These are phyloP conservation scores for Acanthosoma haemorrhoidale DNA, from an alignment of 2,888 invertebrate species.

Conservation along the genomic window DNA sequence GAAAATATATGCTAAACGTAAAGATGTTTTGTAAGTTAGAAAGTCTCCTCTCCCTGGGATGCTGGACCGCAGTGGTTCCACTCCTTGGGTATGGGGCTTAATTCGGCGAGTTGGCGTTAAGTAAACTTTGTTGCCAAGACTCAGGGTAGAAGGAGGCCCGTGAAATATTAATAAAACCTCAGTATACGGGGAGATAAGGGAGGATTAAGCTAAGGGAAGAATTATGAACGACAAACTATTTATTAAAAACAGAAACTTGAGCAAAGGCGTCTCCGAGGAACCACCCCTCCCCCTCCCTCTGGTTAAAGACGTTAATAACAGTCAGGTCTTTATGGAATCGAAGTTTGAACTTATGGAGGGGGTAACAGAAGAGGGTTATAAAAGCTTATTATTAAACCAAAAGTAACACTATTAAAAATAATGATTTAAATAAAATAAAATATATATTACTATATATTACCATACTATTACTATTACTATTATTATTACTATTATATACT, in stretches of 20 bases:
- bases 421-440: no score
- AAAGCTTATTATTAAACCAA: no score
- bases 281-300: background rate
- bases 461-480: no score
- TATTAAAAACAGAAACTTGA: conserved; percentile 34
- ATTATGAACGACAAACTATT: conserved; percentile 39
- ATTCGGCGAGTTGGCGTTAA: conserved; percentile 29
- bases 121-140: conserved; percentile 32
- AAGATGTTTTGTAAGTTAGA: no score
- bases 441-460: no score
- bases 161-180: conserved; percentile 38
- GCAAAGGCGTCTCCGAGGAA: background rate
- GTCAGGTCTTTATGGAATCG: no score
- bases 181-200: conserved; percentile 4
- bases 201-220: conserved; percentile 36
- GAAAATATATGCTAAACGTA: no score
- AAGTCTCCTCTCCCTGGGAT: background rate
- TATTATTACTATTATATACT: no score
- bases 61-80: background rate
- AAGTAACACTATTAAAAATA: no score
- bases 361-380: no score
- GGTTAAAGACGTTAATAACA: background rate
- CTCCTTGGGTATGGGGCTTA: conserved; percentile 11
- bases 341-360: no score
- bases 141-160: conserved; percentile 12